Evolutionary conservation across 2,797 vertebrate species (phyloP), one percentile per base, ranked within the genome.

Genomic region (Chrysocyon brachyurus): DNA sequence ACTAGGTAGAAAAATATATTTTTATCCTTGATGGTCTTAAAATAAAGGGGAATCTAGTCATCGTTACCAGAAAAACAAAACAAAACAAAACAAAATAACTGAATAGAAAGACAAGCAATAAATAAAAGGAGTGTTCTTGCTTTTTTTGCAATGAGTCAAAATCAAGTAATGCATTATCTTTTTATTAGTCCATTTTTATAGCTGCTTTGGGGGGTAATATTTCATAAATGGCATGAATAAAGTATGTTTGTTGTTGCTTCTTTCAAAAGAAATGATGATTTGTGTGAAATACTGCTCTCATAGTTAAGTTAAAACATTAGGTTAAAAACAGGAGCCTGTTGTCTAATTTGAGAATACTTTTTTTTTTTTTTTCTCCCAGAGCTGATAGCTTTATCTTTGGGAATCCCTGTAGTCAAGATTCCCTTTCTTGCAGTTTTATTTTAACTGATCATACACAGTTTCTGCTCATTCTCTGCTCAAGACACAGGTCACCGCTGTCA

Each of bases 221-320:
- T 91, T 72, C 81, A 59, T 61, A 57, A 93, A 49, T 54, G 21
- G 2, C 24, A 66, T 63, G 16, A 40, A 63, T 79, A 64, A 59
- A 57, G 22, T 95, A n/a, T 73, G 19, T 83, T 63, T 93, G 31
- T 28, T 78, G 19, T 31, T 3, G 36, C 1, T 33, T 21, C 7
- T 87, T 89, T 92, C n/a, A 77, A 52, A 93, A 87, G 31, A 87
- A 91, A 75, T 84, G 26, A 78, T 46, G 5, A 95, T 90, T 95
- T 87, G 12, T 78, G 19, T 54, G 70, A 77, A 92, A 19, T 26
- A 56, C 57, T 79, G 33, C 17, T 72, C 17, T 52, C 9, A 68
- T 68, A 49, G 2, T 57, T 57, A 89, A 66, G 24, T 92, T 90
- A 49, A 87, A 54, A 92, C 3, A 17, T 63, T 61, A 66, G 11